phyloP scores from a whole-genome alignment of 2,113 vertebrate genomes.

The Nematolebias whitei region DNA sequence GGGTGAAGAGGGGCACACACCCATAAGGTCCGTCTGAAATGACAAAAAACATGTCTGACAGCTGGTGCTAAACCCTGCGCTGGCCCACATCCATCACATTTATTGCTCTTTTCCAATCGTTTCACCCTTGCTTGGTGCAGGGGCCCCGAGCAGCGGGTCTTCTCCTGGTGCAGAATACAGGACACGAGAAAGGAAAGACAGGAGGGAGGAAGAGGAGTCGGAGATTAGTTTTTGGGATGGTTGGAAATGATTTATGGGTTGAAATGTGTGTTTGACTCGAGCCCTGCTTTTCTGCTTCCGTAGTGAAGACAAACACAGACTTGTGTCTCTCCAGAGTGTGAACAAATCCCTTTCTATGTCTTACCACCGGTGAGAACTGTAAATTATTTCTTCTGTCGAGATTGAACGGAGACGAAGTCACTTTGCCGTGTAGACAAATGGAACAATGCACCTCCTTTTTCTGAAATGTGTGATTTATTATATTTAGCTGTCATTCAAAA shows the following conservation, averaged over 20 bases:
- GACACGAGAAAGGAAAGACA: conserved; percentile 29
- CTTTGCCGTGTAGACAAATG: conserved; percentile 53
- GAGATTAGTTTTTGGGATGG: conserved; percentile 65
- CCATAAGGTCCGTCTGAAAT: conserved; percentile 63
- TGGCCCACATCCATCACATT: conserved; percentile 79
- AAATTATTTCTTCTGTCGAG: conserved; percentile 70
- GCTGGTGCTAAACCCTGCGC: conserved; percentile 71
- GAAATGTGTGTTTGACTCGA: conserved; percentile 65
- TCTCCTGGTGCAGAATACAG: conserved; percentile 26
- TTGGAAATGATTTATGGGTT: conserved; percentile 72
- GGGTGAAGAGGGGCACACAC: conserved; percentile 47
- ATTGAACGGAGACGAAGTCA: conserved; percentile 47
- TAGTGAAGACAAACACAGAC: conserved; percentile 57
- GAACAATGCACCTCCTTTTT: conserved; percentile 57
- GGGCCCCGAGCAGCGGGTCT: conserved; percentile 33
- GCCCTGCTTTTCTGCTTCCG: conserved; percentile 59
- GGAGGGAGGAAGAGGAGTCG: conserved; percentile 30
- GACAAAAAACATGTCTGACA: conserved; percentile 77
- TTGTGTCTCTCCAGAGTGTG: conserved; percentile 48
- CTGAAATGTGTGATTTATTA: conserved; percentile 53
- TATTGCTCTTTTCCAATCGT: conserved; percentile 72
- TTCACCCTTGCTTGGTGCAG: conserved; percentile 51
- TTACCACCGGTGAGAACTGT: conserved; percentile 45
- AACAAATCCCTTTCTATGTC: conserved; percentile 64
- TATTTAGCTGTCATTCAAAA: conserved; percentile 26